These are phyloP conservation scores for Eubucco bourcierii DNA, from an alignment of 2,113 vertebrate genomes.

Conservation along the genomic window DNA sequence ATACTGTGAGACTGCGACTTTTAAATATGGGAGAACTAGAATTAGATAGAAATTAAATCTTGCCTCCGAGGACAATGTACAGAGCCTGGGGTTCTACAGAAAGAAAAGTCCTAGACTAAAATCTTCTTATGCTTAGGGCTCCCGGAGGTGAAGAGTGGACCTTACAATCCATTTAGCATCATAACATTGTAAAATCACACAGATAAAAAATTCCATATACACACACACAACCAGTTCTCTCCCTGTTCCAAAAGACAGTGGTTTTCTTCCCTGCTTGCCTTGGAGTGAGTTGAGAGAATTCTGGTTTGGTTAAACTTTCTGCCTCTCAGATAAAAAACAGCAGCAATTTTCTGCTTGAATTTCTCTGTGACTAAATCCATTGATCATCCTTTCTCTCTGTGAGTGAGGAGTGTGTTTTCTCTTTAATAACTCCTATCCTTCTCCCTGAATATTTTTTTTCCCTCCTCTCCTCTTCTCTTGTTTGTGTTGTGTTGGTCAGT, in stretches of 20 bases:
- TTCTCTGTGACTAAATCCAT: conserved; percentile 99
- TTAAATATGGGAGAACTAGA: background rate
- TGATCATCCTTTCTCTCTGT: conserved; percentile 97
- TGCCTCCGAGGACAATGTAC: background rate
- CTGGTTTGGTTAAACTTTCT: conserved; percentile 80
- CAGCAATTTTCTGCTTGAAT: conserved; percentile 99
- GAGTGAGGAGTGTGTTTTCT: conserved; percentile 98
- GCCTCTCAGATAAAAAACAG: conserved; percentile 94
- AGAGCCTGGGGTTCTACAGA: background rate
- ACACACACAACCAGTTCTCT: background rate
- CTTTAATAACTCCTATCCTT: conserved; percentile 99
- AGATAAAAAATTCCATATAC: background rate
- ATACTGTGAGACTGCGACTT: no score
- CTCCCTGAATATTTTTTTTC: conserved; percentile 82
- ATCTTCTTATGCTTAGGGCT: background rate
- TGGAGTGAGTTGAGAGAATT: conserved; percentile 66
- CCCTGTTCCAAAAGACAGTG: background rate
- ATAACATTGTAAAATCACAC: background rate
- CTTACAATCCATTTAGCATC: background rate
- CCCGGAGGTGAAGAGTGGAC: background rate
- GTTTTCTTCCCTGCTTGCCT: conserved; percentile 31
- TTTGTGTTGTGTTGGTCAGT: conserved; percentile 97
- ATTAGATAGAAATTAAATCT: background rate
- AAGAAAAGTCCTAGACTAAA: background rate
- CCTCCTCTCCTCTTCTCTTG: conserved; percentile 78